Conservation (phyloP, 2,888 invertebrate genomes). For the Drosophila borborema region DNA sequence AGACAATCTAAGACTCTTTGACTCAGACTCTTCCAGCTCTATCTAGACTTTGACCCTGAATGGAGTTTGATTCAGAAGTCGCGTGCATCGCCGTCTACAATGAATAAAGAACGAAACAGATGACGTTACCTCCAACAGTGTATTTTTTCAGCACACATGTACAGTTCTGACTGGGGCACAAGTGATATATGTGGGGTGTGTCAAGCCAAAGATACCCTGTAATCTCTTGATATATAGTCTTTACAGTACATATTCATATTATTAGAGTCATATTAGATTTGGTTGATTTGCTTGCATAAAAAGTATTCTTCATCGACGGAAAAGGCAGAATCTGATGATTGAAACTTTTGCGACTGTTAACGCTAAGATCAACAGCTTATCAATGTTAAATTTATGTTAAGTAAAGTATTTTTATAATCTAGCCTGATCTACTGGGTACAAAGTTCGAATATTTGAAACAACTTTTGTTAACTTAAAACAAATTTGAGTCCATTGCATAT, state of each 20-base stretch:
- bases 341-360: too few relatives aligned
- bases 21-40: slow-evolving; percentile 22
- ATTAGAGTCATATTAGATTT: too few relatives aligned
- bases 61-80: slow-evolving; percentile 41
- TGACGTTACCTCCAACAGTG: slow-evolving; percentile 55
- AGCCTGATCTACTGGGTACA: too few relatives aligned
- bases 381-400: too few relatives aligned
- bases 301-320: too few relatives aligned
- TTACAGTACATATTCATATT: too few relatives aligned
- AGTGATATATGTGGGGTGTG: neutral
- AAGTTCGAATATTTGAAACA: too few relatives aligned
- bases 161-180: slow-evolving; percentile 6
- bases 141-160: slow-evolving; percentile 45
- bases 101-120: slow-evolving; percentile 62
- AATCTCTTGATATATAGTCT: neutral
- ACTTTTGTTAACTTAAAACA: neutral
- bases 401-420: too few relatives aligned
- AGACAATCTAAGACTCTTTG: slow-evolving; percentile 54
- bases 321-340: too few relatives aligned
- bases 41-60: slow-evolving; percentile 8
- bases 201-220: slow-evolving; percentile 38
- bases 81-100: slow-evolving; percentile 64
- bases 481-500: neutral
- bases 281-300: too few relatives aligned
- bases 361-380: too few relatives aligned